Conservation (phyloP, 2,888 invertebrate genomes). For the Synergus japonicus region DNA sequence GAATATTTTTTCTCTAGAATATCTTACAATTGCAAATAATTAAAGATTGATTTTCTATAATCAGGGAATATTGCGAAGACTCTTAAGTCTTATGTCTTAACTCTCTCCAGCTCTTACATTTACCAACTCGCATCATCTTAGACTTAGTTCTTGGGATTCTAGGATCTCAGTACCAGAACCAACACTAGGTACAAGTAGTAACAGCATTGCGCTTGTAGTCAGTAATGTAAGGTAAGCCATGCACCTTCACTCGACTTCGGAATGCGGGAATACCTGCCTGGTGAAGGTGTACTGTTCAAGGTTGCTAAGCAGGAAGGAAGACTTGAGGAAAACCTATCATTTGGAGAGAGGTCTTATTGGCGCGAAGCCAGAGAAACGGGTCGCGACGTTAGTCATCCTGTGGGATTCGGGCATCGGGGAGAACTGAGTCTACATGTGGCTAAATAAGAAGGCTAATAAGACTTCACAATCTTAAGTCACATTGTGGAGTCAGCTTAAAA, state of each 20-base stretch:
- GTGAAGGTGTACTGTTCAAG: slow-evolving; percentile 49
- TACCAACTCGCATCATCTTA: slow-evolving; percentile 12
- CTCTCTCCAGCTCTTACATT: slow-evolving; percentile 28
- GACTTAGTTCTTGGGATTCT: background rate
- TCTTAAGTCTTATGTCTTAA: background rate
- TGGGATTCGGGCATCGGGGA: slow-evolving; percentile 41
- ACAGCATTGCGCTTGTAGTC: slow-evolving; percentile 19
- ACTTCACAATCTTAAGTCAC: slow-evolving; percentile 43
- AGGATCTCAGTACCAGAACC: slow-evolving; percentile 2
- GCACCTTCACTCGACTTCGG: slow-evolving; percentile 37
- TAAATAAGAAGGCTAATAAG: background rate
- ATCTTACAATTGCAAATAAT: too few relatives aligned
- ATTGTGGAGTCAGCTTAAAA: slow-evolving; percentile 41
- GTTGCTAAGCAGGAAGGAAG: slow-evolving; percentile 53
- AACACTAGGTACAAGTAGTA: slow-evolving; percentile 26
- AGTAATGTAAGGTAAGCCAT: background rate
- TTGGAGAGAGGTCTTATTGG: slow-evolving; percentile 55
- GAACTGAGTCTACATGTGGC: slow-evolving; percentile 33
- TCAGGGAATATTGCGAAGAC: too few relatives aligned
- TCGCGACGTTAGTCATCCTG: slow-evolving; percentile 62
- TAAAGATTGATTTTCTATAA: too few relatives aligned
- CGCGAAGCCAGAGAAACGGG: slow-evolving; percentile 60
- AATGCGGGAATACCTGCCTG: slow-evolving; percentile 44
- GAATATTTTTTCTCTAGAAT: too few relatives aligned
- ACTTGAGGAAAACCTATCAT: slow-evolving; percentile 48